Evolutionary conservation across 1,140 invertebrate genomes (phyloP), one percentile per base, ranked within the genome.

Genomic region (Marisa cornuarietis): DNA sequence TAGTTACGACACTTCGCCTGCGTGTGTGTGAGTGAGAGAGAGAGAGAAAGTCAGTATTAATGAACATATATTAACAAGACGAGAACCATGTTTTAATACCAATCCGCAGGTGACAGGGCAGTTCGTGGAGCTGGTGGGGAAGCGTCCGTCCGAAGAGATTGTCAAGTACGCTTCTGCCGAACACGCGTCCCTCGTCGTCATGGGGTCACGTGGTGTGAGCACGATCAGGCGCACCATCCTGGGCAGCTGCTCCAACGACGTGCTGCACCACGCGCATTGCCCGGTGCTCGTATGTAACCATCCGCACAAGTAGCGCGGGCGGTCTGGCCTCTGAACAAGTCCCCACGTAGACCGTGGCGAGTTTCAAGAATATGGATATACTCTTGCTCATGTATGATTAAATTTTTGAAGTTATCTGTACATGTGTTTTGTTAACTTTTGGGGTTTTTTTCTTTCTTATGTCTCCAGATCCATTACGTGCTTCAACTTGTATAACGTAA

Each of bases 141-240:
- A 26, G 9, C 18, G 52, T 20, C 72, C 82, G 14, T 79, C 76
- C 10, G 75, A 83, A n/a, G 72, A 49, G 14, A 79, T 81, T n/a
- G 77, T 81, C 18, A 76, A 76, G 42, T 72, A 52, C n/a, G 52
- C 66, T 26, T 61, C 79, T 11, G 80, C 81, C 22, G 42, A 81
- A 10, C 31, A 65, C n/a, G 82, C 71, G n/a, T 52, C 65, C 42
- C 74, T 81, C 52, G 79, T 83, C 68, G 71, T 83, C 11, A 81
- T 75, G 26, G 80, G 79, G 11, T 52, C 77, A 51, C 49, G 80
- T 14, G 76, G 82, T 13, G 22, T 76, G 22, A 78, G 79, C 52
- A 79, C 42, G 16, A 66, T 81, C 52, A 42, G 72, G 18, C 68
- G 80, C 14, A 83, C 78, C 18, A 26, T 80, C 31, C n/a, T 80